Evolutionary conservation across 2,888 invertebrate genomes (phyloP), one percentile per base, ranked within the genome.

Genomic region (Amiota minor): DNA sequence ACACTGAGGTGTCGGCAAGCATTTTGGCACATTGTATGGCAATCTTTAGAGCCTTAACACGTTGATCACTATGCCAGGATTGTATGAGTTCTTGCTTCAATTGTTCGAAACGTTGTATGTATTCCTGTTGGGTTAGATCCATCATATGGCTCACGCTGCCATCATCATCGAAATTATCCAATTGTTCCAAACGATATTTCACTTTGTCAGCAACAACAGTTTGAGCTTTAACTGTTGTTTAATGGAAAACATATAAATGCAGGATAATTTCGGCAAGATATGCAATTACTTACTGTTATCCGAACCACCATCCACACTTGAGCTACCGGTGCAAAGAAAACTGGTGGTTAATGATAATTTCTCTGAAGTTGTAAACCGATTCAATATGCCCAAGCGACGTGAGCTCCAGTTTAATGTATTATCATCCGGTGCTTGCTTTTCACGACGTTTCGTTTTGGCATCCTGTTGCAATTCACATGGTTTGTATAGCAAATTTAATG

Each of bases 1-100:
- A 93, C 0, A 96, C 97, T 73, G 94, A 94, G 3, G 96, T 94
- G 88, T 98, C 97, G 1, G 96, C 94, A 72, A 99, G 91, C 83
- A 98, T 91, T 90, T 98, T 98, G 53, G 98, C 96, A 90, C 98
- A 98, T 92, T 98, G 98, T 81, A 99, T 98, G 1, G 95, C 97
- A 86, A 99, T 98, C 92, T 98, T 98, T 55, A 98, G 92, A 8
- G 98, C 96, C 91, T 97, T 97, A 0, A 98, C 97, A 81, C 98
- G 92, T 89, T 98, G 98, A 90, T 99, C 98, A 45, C 95, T 93
- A 83, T 96, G 93, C 99, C 99, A 99, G 9, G 98, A 97, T 89
- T 92, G 93, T 61, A 95, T 94, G 46, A 99, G 92, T 89, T 98
- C 97, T 86, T 94, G 94, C 90, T 96, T 97, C n/a, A 98, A 92